Evolutionary conservation across 2,113 vertebrate genomes (phyloP), one percentile per base, ranked within the genome.

Genomic region (Chamaea fasciata): DNA sequence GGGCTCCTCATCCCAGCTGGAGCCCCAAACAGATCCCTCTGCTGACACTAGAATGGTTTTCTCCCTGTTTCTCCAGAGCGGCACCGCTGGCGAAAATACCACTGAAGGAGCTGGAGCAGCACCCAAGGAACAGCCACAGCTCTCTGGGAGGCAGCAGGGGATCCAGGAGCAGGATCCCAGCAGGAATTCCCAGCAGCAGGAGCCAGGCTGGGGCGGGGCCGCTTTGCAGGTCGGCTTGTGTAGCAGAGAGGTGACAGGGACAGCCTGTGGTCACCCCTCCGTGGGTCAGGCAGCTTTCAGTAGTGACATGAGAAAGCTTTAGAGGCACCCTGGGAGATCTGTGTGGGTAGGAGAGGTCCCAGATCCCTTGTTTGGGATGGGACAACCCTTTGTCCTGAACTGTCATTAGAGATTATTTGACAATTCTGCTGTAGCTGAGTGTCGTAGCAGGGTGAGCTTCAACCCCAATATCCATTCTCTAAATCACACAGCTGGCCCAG

Each of bases 31-130:
- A 23, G 8, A 41, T 31, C 63, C 49, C 49, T 49, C 49, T 49
- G 49, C 49, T 49, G 49, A 49, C 49, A 5, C 80, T 53, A 23
- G 6, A 20, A 23, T 63, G 37, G 8, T 63, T 68, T 13, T 44
- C 23, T 37, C 76, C 46, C 21, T 69, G 7, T 95, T 60, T 82
- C 16, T 73, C 92, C 89, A 46, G 96, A 99, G 98, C 94, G 44
- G 17, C 97, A 98, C 65, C 98, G 98, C 64, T 99, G 98, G 98
- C 98, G 97, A 24, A 99, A 98, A 85, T 98, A 97, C 74, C 97
- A 98, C 75, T 98, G 92, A 97, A 20, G 89, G 6, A 31, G 21
- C 57, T 21, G 39, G 60, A 63, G 28, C 49, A 20, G 13, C 23
- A 8, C 1, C 8, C 13, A 2, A 35, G 69, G 87, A 78, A 8